phyloP scores from a whole-genome alignment of 2,888 invertebrate genomes.

The Pachycephus smyrnensis region DNA sequence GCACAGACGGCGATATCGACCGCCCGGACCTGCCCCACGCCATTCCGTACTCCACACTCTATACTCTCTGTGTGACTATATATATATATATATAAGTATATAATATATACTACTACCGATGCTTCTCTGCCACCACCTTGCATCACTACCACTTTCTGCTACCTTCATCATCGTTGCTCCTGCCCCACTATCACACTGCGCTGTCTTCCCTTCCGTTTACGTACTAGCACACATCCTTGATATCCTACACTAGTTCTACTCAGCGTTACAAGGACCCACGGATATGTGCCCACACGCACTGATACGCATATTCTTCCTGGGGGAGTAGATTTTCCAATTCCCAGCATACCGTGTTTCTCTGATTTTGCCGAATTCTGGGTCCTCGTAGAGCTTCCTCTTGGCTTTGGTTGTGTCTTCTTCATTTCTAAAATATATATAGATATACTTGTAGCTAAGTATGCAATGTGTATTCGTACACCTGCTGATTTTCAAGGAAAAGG shows the following conservation, averaged over 20 bases:
- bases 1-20: slow-evolving; percentile 74
- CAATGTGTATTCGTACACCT: not conserved
- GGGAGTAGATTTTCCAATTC: not conserved
- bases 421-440: not conserved
- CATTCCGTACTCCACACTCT: slow-evolving; percentile 56
- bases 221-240: not conserved
- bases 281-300: not conserved
- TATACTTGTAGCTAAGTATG: too few relatives aligned
- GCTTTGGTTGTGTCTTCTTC: not conserved
- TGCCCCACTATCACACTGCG: slow-evolving; percentile 20
- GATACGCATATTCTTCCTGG: not conserved
- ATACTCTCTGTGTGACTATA: not conserved
- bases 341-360: not conserved
- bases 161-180: slow-evolving; percentile 5
- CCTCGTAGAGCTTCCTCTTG: not conserved
- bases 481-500: not conserved
- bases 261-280: not conserved
- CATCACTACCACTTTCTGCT: slow-evolving; percentile 8
- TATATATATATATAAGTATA: not conserved
- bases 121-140: slow-evolving; percentile 1
- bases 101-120: not conserved
- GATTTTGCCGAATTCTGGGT: not conserved
- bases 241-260: not conserved
- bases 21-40: slow-evolving; percentile 69
- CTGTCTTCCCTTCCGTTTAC: not conserved